These are phyloP conservation scores for Lontra canadensis DNA, from an alignment of 2,113 vertebrate genomes.

Conservation along the genomic window DNA sequence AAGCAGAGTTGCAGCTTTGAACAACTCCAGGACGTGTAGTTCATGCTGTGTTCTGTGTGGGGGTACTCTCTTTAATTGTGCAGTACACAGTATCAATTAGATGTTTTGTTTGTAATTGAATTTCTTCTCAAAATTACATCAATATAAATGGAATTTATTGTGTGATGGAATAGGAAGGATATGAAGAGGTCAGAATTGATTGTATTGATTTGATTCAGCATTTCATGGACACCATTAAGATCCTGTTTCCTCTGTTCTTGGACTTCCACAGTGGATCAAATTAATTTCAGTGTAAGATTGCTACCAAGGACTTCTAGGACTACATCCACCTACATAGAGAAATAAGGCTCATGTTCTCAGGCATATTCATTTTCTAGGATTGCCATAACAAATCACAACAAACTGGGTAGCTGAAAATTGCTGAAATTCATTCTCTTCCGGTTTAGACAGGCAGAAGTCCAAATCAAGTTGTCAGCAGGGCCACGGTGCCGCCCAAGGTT, in stretches of 20 bases:
- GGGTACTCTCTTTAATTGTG: not conserved
- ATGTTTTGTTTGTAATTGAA: not conserved
- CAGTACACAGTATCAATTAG: not conserved
- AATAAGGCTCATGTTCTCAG: not conserved
- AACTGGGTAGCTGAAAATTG: not conserved
- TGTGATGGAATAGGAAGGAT: not conserved
- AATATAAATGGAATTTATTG: not conserved
- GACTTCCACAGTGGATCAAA: not conserved
- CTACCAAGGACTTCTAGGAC: not conserved
- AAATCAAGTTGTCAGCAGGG: not conserved
- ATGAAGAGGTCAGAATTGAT: not conserved
- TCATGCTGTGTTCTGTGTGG: not conserved
- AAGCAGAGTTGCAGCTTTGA: not conserved
- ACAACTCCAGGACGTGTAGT: not conserved
- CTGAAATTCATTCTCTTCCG: not conserved
- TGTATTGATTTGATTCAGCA: not conserved
- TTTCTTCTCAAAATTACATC: not conserved
- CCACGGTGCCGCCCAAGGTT: not conserved
- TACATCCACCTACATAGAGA: not conserved
- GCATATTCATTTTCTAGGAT: not conserved
- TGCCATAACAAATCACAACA: not conserved
- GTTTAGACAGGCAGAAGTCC: not conserved
- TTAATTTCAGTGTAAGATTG: not conserved
- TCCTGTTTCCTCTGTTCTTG: not conserved
- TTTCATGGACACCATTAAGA: not conserved